Evolutionary conservation across 2,888 invertebrate species (phyloP), one percentile per base, ranked within the genome.

Genomic region (Slavum lentiscoides): DNA sequence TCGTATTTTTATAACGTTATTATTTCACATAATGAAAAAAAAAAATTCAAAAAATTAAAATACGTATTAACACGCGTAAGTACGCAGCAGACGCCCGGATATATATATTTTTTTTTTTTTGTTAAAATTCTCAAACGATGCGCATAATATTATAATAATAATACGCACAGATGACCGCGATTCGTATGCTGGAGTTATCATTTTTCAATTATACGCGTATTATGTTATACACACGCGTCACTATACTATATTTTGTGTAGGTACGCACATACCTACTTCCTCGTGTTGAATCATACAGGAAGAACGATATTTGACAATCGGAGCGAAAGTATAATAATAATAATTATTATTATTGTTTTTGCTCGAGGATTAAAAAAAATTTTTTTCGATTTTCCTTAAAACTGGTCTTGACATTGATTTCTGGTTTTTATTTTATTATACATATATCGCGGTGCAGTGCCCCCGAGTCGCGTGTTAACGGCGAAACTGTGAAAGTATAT

Each of bases 341-440:
- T n/a, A 49, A 37, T 62, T 55, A 74, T 37, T 21, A 39, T 21
- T 19, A 11, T 74, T 67, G 23, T 69, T 49, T 66, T 30, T 30
- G 61, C 61, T 23, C 3, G 11, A 7, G 61, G 19, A 53, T 53
- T 64, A 53, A 53, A 13, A 58, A 30, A 21, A n/a, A 53, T 37
- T 58, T 67, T n/a, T 30, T 53, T 61, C 0, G 19, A 77, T 69
- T 49, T 61, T 30, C 6, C 5, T 30, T 11, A 77, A 69, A 70
- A 72, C 80, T 70, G 58, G 80, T 80, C 70, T 72, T 80, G 80
- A 80, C 80, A 80, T 80, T 80, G 80, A 80, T 80, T 53, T 72
- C 72, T 62, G 49, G 39, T 72, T 55, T 30, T 30, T 30, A 30
- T n/a, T n/a, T n/a, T n/a, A n/a, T n/a, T n/a, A n/a, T n/a, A n/a